Evolutionary conservation across 2,888 invertebrate species (phyloP), one percentile per base, ranked within the genome.

Genomic region (Priocnemis perturbator): DNA sequence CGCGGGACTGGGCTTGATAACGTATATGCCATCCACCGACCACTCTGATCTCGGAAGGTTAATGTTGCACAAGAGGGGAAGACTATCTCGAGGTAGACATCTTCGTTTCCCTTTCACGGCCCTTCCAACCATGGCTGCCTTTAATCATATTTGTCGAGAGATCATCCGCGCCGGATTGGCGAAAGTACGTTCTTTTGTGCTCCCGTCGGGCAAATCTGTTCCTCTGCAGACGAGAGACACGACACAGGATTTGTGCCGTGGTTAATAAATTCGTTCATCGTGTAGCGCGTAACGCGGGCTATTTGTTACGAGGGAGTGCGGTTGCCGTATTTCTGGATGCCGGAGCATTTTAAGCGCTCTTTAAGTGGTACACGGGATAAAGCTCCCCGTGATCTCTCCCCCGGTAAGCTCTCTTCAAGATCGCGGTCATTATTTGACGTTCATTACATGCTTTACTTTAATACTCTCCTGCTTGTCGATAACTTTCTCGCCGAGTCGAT

Each of bases 141-240:
- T 76, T 78, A 76, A 78, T 78, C 71, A 76, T 76, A 73, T 78
- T 78, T 76, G 66, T 56, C 64, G 69, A 59, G 52, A 60, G 60
- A 67, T 37, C 37, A 37, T 37, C 37, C 11, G 4, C 37, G 7
- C 37, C 37, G 37, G 37, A 37, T 37, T 37, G 37, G 37, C 37
- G 7, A 37, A 11, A 37, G 37, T 37, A 11, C 37, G 4, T 37
- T 37, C 37, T 37, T 37, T 37, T 37, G 37, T 60, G 59, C 57
- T 63, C 63, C 63, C 65, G 61, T 65, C 60, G 37, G 47, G 21
- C 30, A 71, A 67, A 63, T 65, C 60, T 21, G 23, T 67, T 59
- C 65, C 37, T 57, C 14, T 14, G 30, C 20, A 47, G 44, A 57
- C 57, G 52, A 50, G 14, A 60, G n/a, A 21, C 37, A 17, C n/a